Evolutionary conservation across 2,888 invertebrate species (phyloP).

Genomic region (Drosophila antonietae): DNA sequence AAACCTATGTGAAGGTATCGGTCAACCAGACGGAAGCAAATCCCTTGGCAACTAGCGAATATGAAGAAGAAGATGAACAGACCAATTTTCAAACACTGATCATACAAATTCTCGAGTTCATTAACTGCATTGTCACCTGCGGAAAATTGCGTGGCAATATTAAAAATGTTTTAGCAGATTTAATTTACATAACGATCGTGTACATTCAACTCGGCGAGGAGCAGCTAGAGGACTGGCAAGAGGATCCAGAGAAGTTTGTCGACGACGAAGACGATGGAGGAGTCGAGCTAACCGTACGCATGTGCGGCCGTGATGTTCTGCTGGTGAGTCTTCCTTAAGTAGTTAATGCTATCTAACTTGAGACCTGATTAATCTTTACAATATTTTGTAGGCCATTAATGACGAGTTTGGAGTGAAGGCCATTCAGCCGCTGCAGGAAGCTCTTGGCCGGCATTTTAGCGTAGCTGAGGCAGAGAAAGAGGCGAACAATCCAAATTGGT

Average conservation of each 20-base stretch:
- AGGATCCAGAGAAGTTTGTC: conserved; percentile 88
- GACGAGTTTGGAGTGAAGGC: conserved; percentile 86
- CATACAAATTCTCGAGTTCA: conserved; percentile 89
- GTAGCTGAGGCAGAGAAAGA: conserved; percentile 86
- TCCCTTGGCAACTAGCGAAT: conserved; percentile 86
- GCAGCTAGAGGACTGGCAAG: conserved; percentile 88
- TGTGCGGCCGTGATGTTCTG: conserved; percentile 88
- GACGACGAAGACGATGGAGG: conserved; percentile 89
- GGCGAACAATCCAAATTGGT: conserved; percentile 86
- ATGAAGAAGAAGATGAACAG: conserved; percentile 87
- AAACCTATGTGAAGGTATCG: conserved; percentile 87
- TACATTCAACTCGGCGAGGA: conserved; percentile 90
- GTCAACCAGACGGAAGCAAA: conserved; percentile 86
- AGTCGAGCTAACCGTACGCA: conserved; percentile 87
- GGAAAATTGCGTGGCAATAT: conserved; percentile 86
- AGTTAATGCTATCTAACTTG: neutral
- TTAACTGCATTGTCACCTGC: conserved; percentile 87
- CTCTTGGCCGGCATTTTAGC: conserved; percentile 87
- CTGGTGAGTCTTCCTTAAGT: conserved; percentile 82
- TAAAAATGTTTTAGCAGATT: conserved; percentile 87
- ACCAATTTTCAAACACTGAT: conserved; percentile 88
- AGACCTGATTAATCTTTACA: neutral
- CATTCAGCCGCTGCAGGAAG: conserved; percentile 86
- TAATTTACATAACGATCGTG: conserved; percentile 88
- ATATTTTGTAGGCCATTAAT: conserved; percentile 82